These are phyloP conservation scores for Drosophila flavopinicola DNA, from an alignment of 2,888 invertebrate genomes.

Conservation along the genomic window DNA sequence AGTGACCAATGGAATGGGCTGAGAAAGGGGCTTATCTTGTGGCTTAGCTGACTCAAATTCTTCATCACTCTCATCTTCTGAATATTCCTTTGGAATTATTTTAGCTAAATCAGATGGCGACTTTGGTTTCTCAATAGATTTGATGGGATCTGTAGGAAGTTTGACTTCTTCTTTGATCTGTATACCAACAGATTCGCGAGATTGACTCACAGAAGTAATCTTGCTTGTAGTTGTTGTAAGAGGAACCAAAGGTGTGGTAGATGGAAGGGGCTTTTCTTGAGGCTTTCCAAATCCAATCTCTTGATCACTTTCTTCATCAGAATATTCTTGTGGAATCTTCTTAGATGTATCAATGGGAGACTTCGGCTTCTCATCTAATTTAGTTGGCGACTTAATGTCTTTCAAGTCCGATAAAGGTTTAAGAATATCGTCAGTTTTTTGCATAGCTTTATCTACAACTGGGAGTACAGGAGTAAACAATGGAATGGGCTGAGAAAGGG, in stretches of 20 bases:
- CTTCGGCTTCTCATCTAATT: conserved; percentile 22
- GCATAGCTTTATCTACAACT: background rate
- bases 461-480: background rate
- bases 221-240: background rate
- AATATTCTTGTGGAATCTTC: background rate
- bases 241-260: background rate
- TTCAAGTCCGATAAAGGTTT: background rate
- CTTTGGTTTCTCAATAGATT: conserved; percentile 5
- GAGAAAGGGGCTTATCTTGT: background rate
- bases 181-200: background rate
- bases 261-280: background rate
- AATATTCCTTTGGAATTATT: background rate
- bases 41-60: conserved; percentile 10
- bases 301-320: conserved; percentile 19
- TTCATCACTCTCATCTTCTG: conserved; percentile 17
- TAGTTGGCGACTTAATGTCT: background rate
- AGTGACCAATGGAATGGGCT: background rate
- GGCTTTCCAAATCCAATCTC: conserved; percentile 10
- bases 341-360: background rate
- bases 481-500: background rate
- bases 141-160: conserved; percentile 1
- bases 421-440: background rate
- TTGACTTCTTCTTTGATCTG: too few species aligned
- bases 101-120: background rate
- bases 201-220: conserved; percentile 1